Evolutionary conservation across 2,888 invertebrate genomes (phyloP).

Genomic region (Dynastes grantii): DNA sequence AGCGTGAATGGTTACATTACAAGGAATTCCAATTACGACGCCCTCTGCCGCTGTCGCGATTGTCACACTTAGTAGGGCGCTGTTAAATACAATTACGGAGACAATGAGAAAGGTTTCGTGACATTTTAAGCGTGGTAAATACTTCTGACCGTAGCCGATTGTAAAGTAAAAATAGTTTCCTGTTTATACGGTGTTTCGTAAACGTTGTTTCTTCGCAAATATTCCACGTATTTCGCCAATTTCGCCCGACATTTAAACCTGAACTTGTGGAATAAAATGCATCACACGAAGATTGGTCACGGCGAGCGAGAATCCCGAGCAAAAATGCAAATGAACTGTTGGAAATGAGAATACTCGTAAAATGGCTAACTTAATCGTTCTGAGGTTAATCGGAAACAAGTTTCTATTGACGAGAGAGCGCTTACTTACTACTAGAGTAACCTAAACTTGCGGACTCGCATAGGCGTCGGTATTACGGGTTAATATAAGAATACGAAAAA

Average conservation of each 20-base stretch:
- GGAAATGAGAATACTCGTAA: no score
- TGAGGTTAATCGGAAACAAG: slow-evolving; percentile 19
- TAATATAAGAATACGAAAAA: no score
- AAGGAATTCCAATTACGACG: slow-evolving; percentile 46
- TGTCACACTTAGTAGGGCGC: slow-evolving; percentile 39
- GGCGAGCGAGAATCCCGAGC: background rate
- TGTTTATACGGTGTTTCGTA: slow-evolving; percentile 16
- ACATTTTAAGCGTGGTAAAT: slow-evolving; percentile 40
- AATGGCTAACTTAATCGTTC: no score
- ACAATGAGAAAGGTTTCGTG: slow-evolving; percentile 40
- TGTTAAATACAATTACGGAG: slow-evolving; percentile 43
- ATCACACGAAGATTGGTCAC: background rate
- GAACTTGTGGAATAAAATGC: slow-evolving; percentile 1
- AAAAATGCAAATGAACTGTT: no score
- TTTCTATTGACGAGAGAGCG: background rate
- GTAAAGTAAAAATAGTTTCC: slow-evolving; percentile 37
- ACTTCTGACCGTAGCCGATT: slow-evolving; percentile 28
- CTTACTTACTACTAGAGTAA: no score
- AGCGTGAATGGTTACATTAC: slow-evolving; percentile 37
- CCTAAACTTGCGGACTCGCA: no score
- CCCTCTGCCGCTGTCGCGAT: slow-evolving; percentile 34
- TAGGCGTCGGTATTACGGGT: no score
- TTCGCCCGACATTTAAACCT: background rate
- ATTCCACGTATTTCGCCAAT: slow-evolving; percentile 17
- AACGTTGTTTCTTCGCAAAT: slow-evolving; percentile 13